Percentiles rank a stretch among this genome's conserved stretches.
Conservation (phyloP, 2,888 invertebrate species). For the Acheta domesticus region DNA sequence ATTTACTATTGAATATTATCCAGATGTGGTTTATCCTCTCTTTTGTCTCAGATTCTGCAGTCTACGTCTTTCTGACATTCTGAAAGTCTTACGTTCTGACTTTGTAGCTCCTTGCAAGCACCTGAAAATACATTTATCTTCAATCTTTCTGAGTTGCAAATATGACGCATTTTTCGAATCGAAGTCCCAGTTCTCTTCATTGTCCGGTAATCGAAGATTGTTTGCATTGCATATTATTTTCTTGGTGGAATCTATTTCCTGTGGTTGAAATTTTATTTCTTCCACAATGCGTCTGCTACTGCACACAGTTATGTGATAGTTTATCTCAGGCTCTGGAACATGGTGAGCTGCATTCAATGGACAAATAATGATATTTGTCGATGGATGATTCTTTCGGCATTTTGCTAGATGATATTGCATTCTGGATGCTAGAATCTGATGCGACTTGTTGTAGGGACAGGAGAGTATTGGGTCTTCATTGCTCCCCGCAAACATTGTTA, state of each 20-base stretch:
- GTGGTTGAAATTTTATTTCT: not conserved
- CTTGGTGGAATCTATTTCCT: not conserved
- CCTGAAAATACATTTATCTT: not conserved
- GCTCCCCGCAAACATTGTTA: not conserved
- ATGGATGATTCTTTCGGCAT: not conserved
- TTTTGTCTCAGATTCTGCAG: not conserved
- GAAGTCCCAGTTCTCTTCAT: conserved; percentile 4
- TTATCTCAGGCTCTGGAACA: not conserved
- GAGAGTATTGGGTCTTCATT: not conserved
- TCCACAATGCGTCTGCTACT: not conserved
- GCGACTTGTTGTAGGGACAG: not conserved
- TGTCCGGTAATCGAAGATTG: not conserved
- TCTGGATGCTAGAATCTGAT: not conserved
- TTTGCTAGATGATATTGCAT: conserved; percentile 6
- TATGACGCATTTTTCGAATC: not conserved
- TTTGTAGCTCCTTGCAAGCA: conserved; percentile 2
- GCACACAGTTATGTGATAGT: not conserved
- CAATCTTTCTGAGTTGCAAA: not conserved
- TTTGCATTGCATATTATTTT: not conserved
- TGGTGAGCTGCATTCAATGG: not conserved
- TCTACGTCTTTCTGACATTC: not conserved
- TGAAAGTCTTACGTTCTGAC: not conserved
- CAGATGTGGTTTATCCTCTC: too few relatives aligned
- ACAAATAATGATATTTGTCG: not conserved
- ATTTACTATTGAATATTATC: too few relatives aligned